phyloP scores from a whole-genome alignment of 2,797 vertebrate species.

The Leptoclinus maculatus region DNA sequence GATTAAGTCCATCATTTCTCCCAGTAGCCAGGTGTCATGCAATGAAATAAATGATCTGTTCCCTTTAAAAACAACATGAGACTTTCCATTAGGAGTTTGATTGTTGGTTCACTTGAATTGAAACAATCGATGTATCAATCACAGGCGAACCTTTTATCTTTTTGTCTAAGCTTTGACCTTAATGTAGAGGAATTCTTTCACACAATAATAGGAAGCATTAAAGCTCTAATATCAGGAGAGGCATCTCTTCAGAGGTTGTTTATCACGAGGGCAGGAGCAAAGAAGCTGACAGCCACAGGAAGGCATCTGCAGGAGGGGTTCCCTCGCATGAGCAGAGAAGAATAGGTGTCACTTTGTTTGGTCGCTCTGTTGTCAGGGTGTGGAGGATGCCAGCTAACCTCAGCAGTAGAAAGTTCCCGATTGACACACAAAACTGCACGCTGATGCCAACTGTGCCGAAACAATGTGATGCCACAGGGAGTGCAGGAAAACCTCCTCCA shows the following conservation, averaged over 20 bases:
- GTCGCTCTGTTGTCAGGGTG: conserved; percentile 10
- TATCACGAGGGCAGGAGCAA: conserved; percentile 42
- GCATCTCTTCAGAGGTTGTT: conserved; percentile 66
- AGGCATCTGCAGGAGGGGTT: conserved; percentile 35
- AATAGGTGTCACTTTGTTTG: conserved; percentile 51
- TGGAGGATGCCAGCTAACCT: conserved; percentile 25
- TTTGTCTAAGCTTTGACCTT: conserved; percentile 50
- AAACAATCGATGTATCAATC: conserved; percentile 55
- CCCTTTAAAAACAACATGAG: background rate
- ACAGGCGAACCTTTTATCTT: conserved; percentile 30
- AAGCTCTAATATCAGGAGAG: conserved; percentile 62
- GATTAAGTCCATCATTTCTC: background rate
- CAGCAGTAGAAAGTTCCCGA: conserved; percentile 8
- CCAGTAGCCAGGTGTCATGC: background rate
- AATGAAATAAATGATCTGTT: background rate
- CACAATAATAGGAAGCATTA: conserved; percentile 81
- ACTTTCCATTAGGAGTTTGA: background rate
- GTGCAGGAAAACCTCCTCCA: background rate
- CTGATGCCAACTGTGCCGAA: conserved; percentile 23
- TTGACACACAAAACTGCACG: background rate
- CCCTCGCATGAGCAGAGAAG: conserved; percentile 39
- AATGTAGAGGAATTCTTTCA: conserved; percentile 46
- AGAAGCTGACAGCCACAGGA: conserved; percentile 44
- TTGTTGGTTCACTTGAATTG: conserved; percentile 5
- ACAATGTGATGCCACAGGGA: conserved; percentile 22